Conservation (phyloP, 1,140 invertebrate species). For the Arctopsyche grandis region DNA sequence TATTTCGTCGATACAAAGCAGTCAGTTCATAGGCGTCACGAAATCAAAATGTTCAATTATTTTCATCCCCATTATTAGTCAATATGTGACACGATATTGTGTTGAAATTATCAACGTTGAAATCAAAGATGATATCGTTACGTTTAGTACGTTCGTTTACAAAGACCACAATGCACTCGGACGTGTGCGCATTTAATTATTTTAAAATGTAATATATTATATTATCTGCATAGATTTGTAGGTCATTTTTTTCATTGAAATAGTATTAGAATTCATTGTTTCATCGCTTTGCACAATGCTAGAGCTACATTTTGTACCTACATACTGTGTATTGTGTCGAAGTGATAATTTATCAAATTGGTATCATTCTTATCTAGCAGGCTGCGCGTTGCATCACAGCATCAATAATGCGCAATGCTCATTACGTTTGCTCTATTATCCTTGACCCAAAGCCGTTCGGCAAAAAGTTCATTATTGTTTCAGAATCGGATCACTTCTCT, state of each 20-base stretch:
- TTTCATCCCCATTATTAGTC: constrained; percentile 26
- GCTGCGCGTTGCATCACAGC: constrained; percentile 11
- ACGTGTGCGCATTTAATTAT: not conserved
- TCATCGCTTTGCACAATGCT: not conserved
- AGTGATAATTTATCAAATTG: constrained; percentile 9
- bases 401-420: not conserved
- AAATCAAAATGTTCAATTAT: constrained; percentile 27
- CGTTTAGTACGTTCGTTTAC: not conserved
- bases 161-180: not conserved
- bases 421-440: not conserved
- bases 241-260: not conserved
- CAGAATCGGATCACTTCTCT: constrained; percentile 38
- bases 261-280: not conserved
- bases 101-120: not conserved
- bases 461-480: constrained; percentile 35
- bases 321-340: not conserved
- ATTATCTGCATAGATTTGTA: not conserved
- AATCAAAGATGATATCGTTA: constrained; percentile 33
- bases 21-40: constrained; percentile 20
- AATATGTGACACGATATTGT: not conserved
- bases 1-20: not conserved
- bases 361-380: constrained; percentile 3
- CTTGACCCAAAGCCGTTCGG: constrained; percentile 30
- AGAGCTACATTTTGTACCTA: too few relatives aligned
- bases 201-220: not conserved